Base-by-base conservation (phyloP, 2,888 invertebrate species). In the Protophormia terraenovae region DNA sequence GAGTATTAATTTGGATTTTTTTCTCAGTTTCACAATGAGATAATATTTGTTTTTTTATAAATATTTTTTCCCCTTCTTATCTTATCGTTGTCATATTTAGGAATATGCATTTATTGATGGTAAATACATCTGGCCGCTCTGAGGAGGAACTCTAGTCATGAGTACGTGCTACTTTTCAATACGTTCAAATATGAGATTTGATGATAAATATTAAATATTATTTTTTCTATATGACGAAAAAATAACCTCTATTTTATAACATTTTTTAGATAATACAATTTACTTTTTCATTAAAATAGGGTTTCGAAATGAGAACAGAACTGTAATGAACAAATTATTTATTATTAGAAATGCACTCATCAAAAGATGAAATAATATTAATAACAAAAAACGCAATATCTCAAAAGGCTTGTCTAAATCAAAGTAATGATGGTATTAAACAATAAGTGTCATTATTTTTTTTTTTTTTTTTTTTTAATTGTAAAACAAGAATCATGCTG, bases 91-190 rank as follows among this genome's bases (percentile, higher is more conserved):
- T 60, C 24, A 45, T 75, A 75, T 69, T 80, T 81, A 32, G 29
- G 53, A 77, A 77, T 81, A 81, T 78, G 45, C 69, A 85, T 78
- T 81, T 85, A 85, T 81, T 75, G 84, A 85, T 85, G 84, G 47
- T 41, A 78, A 85, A 82, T 73, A 82, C 84, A 85, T 85, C 84
- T 85, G 84, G 38, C 14, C 38, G 53, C 47, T 64, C 50, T 12
- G 55, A 72, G 29, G 58, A 72, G 29, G 58, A 80, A 66, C 45
- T 38, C 50, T 66, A 22, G 55, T 7, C 7, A 41, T 24, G 35
- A 64, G 53, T 64, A 71, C 10, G n/a, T n/a, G n/a, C 47, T 24
- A 35, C n/a, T 24, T 41, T 64, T 41, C 3, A 64, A 19, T 22
- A 71, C 71, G 14, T 62, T 53, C 50, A 22, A 55, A 58, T 77